Percentiles rank a stretch among this genome's conserved stretches.
These are phyloP conservation scores for Dicerorhinus sumatrensis DNA, from an alignment of 2,113 vertebrate species.

Conservation along the genomic window DNA sequence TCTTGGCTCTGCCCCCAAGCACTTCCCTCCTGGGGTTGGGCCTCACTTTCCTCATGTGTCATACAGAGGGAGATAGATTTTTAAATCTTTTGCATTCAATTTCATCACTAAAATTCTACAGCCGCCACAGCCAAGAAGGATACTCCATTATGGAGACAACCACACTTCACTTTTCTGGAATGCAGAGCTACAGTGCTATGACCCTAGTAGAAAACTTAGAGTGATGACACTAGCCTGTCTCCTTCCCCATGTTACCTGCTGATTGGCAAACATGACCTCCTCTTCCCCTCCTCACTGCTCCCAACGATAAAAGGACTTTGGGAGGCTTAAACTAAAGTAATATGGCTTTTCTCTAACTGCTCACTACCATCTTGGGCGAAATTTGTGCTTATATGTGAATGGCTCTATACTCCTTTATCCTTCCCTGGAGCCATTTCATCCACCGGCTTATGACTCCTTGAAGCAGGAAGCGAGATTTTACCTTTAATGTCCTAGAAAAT, in stretches of 20 bases:
- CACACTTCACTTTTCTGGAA: constrained; percentile 51
- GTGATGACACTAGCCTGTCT: background rate
- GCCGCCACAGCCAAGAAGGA: background rate
- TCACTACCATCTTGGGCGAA: constrained; percentile 75
- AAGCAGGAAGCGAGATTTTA: constrained; percentile 69
- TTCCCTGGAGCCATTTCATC: constrained; percentile 74
- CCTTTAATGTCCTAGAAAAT: constrained; percentile 68
- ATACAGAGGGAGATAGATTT: background rate
- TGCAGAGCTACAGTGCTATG: constrained; percentile 31
- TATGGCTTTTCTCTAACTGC: constrained; percentile 71
- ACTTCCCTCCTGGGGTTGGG: background rate
- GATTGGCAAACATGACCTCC: background rate
- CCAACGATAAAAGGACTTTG: constrained; percentile 64
- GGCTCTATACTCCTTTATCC: constrained; percentile 58
- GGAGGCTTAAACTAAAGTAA: constrained; percentile 70
- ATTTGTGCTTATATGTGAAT: constrained; percentile 63
- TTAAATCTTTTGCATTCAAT: background rate
- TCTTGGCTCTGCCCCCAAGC: background rate
- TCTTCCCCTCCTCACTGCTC: background rate
- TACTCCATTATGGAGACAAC: background rate
- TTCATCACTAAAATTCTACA: background rate
- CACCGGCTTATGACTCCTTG: constrained; percentile 71
- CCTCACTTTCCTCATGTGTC: background rate
- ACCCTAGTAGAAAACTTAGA: background rate
- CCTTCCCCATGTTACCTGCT: constrained; percentile 48